Base-by-base conservation (phyloP, 2,888 invertebrate genomes). In the Bimastos eiseni region DNA sequence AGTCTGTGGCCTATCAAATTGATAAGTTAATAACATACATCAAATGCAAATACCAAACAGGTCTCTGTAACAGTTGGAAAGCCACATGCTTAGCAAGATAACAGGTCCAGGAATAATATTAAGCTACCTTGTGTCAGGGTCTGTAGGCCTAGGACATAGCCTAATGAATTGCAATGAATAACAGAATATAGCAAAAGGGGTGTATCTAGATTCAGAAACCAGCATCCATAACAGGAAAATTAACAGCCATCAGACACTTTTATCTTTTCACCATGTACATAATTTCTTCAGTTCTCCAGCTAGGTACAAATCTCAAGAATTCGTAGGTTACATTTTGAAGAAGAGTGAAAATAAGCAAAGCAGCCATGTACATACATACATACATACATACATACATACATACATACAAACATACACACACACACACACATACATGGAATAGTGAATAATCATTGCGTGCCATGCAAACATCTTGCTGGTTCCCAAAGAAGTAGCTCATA, bases 1-100 rank as follows among this genome's bases (percentile, higher is more conserved):
- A 70, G 70, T 70, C 70, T 70, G 70, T 70, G 30, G 70, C 70
- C 70, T n/a, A 70, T 70, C 70, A 70, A 70, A 70, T 70, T 70
- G 70, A 70, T 70, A 70, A 70, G 70, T 70, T 70, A 70, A 70
- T 70, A 70, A 70, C n/a, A 70, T 6, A 70, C 70, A 70, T 70
- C 70, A 70, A n/a, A 70, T n/a, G 70, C 70, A 70, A 70, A 70
- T 70, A 70, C 8, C 30, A 70, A 70, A 70, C 70, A 70, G 13
- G 70, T 70, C 49, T 15, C 4, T 44, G 13, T 11, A 19, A 44
- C 19, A 44, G 44, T 44, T 44, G 13, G 44, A 44, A 44, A 44
- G 15, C 30, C 55, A 55, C 55, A 55, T 70, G 70, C 8, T n/a
- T 70, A n/a, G 70, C n/a, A 70, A 70, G 70, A 70, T 70, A 70